Evolutionary conservation across 1,140 invertebrate species (phyloP).

Genomic region (Cotesia typhae): DNA sequence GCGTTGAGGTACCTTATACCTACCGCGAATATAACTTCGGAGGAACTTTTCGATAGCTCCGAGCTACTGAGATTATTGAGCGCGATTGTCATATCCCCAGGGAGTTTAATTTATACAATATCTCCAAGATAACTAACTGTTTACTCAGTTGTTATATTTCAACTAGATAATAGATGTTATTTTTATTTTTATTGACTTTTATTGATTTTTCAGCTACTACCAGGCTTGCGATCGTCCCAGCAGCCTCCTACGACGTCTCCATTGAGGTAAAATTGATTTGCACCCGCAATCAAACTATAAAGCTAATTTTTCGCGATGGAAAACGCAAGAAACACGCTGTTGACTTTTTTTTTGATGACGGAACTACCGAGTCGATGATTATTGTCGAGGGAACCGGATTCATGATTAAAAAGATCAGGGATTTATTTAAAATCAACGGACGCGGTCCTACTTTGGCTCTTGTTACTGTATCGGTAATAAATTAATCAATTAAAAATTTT

Average conservation of each 20-base stretch:
- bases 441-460: slow-evolving; percentile 69
- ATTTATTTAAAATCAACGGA: slow-evolving; percentile 65
- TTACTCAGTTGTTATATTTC: too few species aligned
- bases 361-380: slow-evolving; percentile 38
- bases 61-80: slow-evolving; percentile 23
- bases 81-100: slow-evolving; percentile 10
- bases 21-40: background rate
- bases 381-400: slow-evolving; percentile 68
- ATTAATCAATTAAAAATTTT: background rate
- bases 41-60: slow-evolving; percentile 15
- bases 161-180: background rate
- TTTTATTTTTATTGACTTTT: background rate
- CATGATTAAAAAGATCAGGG: slow-evolving; percentile 63
- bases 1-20: slow-evolving; percentile 19
- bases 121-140: too few species aligned
- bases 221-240: slow-evolving; percentile 64
- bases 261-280: slow-evolving; percentile 54
- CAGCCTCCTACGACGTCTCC: slow-evolving; percentile 57
- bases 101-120: too few species aligned
- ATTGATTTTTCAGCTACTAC: slow-evolving; percentile 61
- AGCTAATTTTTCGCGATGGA: slow-evolving; percentile 54
- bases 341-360: slow-evolving; percentile 47
- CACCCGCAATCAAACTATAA: slow-evolving; percentile 44
- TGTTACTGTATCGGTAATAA: slow-evolving; percentile 69
- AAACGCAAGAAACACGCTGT: slow-evolving; percentile 49